Conservation (phyloP, 2,888 invertebrate genomes). For the Leptinotarsa juncta region DNA sequence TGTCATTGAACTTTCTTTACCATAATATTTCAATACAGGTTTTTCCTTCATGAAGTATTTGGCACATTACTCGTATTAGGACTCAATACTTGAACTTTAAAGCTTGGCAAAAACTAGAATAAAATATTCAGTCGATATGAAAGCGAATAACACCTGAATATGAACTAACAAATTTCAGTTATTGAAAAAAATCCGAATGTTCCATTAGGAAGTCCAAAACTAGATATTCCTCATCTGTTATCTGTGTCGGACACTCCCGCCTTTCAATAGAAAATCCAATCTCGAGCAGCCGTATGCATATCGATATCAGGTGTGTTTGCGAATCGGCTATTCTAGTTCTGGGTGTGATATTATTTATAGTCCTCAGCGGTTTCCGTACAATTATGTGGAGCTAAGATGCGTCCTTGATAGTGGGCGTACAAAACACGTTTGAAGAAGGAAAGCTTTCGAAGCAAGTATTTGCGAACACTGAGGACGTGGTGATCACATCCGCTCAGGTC, state of each 20-base stretch:
- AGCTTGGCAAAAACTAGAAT: too few species aligned
- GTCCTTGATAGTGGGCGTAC: conserved; percentile 25
- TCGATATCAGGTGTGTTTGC: conserved; percentile 23
- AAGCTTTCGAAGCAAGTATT: conserved; percentile 20
- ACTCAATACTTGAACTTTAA: too few species aligned
- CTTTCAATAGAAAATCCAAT: neutral
- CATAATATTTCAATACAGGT: too few species aligned
- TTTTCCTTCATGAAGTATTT: too few species aligned
- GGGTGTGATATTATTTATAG: conserved; percentile 26
- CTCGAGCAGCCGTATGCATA: neutral
- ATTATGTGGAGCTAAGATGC: conserved; percentile 9
- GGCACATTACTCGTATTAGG: too few species aligned
- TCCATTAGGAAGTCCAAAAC: neutral
- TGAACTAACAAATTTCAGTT: too few species aligned
- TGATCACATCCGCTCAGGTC: conserved; percentile 10
- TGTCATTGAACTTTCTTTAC: too few species aligned
- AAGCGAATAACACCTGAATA: too few species aligned
- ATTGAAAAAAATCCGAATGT: too few species aligned
- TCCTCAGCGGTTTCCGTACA: conserved; percentile 23
- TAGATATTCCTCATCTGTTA: neutral
- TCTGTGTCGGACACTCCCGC: neutral
- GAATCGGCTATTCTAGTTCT: conserved; percentile 1
- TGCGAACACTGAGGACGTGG: neutral
- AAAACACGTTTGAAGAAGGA: neutral
- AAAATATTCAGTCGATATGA: too few species aligned